Evolutionary conservation across 1,140 invertebrate species (phyloP).

Genomic region (Theocolax elegans): DNA sequence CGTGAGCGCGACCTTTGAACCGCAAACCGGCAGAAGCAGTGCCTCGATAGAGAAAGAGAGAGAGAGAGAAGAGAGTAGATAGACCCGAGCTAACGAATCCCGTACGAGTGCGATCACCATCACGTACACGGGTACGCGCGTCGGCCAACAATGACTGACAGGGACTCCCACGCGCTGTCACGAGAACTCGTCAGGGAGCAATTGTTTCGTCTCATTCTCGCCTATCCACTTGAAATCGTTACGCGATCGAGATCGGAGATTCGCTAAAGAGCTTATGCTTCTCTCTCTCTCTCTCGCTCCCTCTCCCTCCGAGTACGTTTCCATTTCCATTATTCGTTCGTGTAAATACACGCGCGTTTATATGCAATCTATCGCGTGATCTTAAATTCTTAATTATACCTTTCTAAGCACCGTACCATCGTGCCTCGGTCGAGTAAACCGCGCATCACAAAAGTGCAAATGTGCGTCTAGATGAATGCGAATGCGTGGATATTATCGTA

Average conservation of each 20-base stretch:
- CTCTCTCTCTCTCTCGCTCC: background rate
- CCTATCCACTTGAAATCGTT: slow-evolving; percentile 49
- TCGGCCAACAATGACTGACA: slow-evolving; percentile 65
- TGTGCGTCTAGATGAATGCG: too few relatives aligned
- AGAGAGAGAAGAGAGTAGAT: too few relatives aligned
- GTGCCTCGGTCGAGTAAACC: too few relatives aligned
- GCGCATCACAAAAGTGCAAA: too few relatives aligned
- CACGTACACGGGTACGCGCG: slow-evolving; percentile 40
- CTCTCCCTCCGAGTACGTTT: background rate
- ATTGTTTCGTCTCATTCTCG: slow-evolving; percentile 43
- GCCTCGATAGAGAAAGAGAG: background rate
- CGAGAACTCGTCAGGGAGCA: slow-evolving; percentile 54
- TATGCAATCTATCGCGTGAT: slow-evolving; percentile 10
- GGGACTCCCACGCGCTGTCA: slow-evolving; percentile 66
- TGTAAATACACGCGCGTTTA: background rate
- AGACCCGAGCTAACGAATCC: background rate
- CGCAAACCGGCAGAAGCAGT: too few relatives aligned
- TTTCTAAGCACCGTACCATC: background rate
- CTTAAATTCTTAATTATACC: slow-evolving; percentile 35
- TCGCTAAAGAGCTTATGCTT: slow-evolving; percentile 24
- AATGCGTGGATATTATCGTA: too few relatives aligned
- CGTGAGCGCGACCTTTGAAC: slow-evolving; percentile 45
- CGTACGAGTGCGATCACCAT: slow-evolving; percentile 33
- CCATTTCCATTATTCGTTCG: background rate
- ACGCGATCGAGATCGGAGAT: slow-evolving; percentile 52